Percentiles rank a stretch among this genome's conserved stretches.
Evolutionary conservation across 1,140 invertebrate species (phyloP).

Genomic region (Bombyx mandarina): DNA sequence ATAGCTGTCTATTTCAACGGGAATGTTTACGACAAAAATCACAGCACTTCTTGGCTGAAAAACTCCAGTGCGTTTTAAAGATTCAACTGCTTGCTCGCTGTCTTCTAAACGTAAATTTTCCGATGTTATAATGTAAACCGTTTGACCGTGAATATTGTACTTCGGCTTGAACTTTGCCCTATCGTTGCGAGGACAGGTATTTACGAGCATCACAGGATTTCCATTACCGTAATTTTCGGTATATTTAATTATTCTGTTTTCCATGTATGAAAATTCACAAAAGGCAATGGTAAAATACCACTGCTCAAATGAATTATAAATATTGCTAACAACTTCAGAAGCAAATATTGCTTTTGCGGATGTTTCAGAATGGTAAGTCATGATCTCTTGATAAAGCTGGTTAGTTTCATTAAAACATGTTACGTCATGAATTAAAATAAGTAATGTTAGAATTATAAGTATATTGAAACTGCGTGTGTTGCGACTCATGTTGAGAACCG

Average conservation of each 20-base stretch:
- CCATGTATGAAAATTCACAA: conserved; percentile 61
- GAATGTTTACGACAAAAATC: conserved; percentile 50
- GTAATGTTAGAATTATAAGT: conserved; percentile 30
- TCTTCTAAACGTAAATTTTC: conserved; percentile 34
- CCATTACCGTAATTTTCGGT: conserved; percentile 46
- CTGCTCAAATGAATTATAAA: conserved; percentile 53
- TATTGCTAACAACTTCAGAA: conserved; percentile 46
- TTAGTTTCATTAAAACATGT: conserved; percentile 16
- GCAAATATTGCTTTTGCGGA: conserved; percentile 39
- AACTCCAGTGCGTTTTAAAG: conserved; percentile 46
- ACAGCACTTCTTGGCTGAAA: conserved; percentile 58
- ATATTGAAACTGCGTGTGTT: conserved; percentile 8
- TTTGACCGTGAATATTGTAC: conserved; percentile 47
- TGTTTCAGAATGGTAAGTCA: conserved; percentile 40
- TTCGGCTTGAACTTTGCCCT: conserved; percentile 39
- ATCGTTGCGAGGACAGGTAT: conserved; percentile 43
- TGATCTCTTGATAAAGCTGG: conserved; percentile 34
- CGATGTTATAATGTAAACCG: conserved; percentile 52
- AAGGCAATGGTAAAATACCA: conserved; percentile 60
- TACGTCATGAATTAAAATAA: conserved; percentile 14
- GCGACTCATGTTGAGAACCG: conserved; percentile 7
- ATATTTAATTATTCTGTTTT: conserved; percentile 57
- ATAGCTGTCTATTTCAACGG: conserved; percentile 40
- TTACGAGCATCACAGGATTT: conserved; percentile 51
- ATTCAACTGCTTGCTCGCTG: conserved; percentile 39